Evolutionary conservation across 2,113 vertebrate genomes (phyloP), one percentile per base, ranked within the genome.

Genomic region (Blennius ocellaris): DNA sequence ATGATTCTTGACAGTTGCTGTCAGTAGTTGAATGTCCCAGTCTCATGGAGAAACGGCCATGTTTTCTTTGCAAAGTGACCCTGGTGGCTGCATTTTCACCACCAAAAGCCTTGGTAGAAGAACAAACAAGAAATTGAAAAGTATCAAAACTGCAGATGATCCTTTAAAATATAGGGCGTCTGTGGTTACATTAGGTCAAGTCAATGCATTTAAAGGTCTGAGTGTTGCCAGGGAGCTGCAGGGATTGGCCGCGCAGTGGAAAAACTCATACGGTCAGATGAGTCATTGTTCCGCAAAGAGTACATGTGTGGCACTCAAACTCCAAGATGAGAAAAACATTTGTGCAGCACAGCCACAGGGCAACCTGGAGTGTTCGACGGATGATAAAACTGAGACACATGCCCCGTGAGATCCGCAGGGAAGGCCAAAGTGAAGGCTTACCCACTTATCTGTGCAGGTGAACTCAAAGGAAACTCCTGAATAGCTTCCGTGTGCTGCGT

Each of bases 201-300:
- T 60, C 59, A 54, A 52, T 54, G 63, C 30, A 41, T 6, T 60
- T 61, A 52, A 39, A 66, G 49, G 53, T 52, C 17, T 11, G 41
- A 41, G 38, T 9, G n/a, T 39, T 47, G 67, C 48, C 54, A 64
- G 67, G 15, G 44, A 72, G 44, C 61, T 67, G 56, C 30, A 58
- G 69, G 56, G 43, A 10, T 83, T 64, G 66, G 5, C 36, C 41
- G 50, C 80, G 50, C 45, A 37, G 39, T 78, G 80, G 72, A 83
- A 87, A 83, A 74, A 59, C 61, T 56, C 52, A 53, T 7, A 63
- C 69, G 73, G 65, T 76, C 74, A 65, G 71, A 81, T 84, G 81
- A 87, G 76, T 84, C 85, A 84, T 69, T 6, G 12, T 60, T 76
- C 74, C 52, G 48, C 39, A 73, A 81, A 8, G 45, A 75, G 43